phyloP scores from a whole-genome alignment of 2,888 invertebrate genomes.

The Parnassius smintheus region DNA sequence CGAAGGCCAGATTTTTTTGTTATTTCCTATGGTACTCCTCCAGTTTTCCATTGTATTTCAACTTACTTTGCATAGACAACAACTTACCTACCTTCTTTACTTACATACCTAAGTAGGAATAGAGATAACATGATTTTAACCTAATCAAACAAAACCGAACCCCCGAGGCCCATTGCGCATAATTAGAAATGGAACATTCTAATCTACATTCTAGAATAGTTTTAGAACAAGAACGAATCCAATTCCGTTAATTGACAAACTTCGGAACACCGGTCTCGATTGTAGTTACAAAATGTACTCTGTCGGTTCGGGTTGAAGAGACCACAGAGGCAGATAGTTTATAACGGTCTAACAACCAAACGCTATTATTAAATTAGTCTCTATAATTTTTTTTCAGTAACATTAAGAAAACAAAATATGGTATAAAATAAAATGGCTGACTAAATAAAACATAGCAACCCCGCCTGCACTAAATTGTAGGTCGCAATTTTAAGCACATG shows the following conservation, averaged over 20 bases:
- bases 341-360: not conserved
- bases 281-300: constrained; percentile 3
- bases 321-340: not conserved
- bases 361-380: not conserved
- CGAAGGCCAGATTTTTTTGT: no score
- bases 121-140: no score
- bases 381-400: not conserved
- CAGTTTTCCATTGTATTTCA: no score
- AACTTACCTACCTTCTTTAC: no score
- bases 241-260: constrained; percentile 16
- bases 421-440: not conserved
- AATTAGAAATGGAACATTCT: constrained; percentile 2
- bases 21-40: no score
- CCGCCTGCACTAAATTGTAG: no score
- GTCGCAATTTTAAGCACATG: no score
- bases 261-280: constrained; percentile 6
- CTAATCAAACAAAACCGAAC: not conserved
- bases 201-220: not conserved
- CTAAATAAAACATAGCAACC: no score
- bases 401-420: not conserved
- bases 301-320: not conserved
- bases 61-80: no score
- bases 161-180: not conserved
- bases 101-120: no score
- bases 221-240: constrained; percentile 4